Evolutionary conservation across 35 echinoderm and acorn worm species (phyloP), one percentile per base, ranked within the genome.

Genomic region (Stichopus chloronotus): DNA sequence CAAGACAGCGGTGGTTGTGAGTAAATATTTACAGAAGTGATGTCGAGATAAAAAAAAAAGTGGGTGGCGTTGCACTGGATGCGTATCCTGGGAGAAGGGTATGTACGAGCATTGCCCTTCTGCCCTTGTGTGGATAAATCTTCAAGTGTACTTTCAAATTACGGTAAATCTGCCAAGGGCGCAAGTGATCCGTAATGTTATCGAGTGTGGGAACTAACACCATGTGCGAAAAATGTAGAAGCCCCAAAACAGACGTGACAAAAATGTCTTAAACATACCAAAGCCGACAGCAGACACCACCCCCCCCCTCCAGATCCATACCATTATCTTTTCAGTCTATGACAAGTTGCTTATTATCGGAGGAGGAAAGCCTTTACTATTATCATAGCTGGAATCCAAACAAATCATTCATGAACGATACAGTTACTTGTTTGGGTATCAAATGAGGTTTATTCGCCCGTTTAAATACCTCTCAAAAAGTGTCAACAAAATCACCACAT

Each of bases 261-360:
- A 74, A 14, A 74, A 74, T 74, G 69, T 20, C 69, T 74, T 19
- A 74, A 74, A 74, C 69, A 74, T n/a, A 74, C 69, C 69, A 74
- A 19, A 61, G 22, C 69, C 69, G 7, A 74, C 11, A 20, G 69
- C 17, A 20, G 30, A 43, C 30, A 43, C 30, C 3, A 43, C 30
- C 30, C 30, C 30, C 30, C 30, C 30, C 30, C 30, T 3, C 30
- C n/a, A n/a, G n/a, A n/a, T n/a, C n/a, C n/a, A n/a, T 63, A 12
- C 17, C 6, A 12, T 63, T 63, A 12, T 63, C 9, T 11, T 72
- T 72, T 19, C 16, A 13, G 68, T 72, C 68, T 19, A n/a, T 72
- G 68, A 72, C 16, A 72, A 6, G 16, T n/a, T 6, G 16, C 21
- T 72, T 72, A 72, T 72, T 72, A 72, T 72, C 68, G 6, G 17